Evolutionary conservation across 2,113 vertebrate genomes (phyloP).

Genomic region (Calidris pygmaea): DNA sequence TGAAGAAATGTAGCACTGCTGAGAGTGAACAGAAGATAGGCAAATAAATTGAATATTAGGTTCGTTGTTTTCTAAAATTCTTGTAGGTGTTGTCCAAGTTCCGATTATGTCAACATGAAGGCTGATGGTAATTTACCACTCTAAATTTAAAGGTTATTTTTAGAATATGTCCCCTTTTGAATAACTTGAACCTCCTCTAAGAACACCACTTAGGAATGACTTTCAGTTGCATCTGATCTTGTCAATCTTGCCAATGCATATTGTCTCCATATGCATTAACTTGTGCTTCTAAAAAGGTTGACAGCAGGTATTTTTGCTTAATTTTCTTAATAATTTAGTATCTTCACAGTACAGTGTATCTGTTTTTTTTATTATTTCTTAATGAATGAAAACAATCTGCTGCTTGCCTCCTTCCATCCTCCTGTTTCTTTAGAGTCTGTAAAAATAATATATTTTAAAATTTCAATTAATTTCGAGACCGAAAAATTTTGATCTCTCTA

Average conservation of each 20-base stretch:
- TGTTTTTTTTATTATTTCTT: neutral
- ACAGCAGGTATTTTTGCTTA: neutral
- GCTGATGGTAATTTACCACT: neutral
- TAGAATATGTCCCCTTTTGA: neutral
- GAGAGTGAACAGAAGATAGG: neutral
- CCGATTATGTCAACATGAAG: neutral
- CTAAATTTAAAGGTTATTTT: neutral
- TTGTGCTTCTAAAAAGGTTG: neutral
- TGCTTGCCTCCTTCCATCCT: neutral
- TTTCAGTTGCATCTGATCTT: neutral
- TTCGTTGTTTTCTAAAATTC: neutral
- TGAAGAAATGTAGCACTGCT: neutral
- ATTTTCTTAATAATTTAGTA: neutral
- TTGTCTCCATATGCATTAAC: neutral
- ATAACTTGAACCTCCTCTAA: neutral
- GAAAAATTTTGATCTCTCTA: neutral
- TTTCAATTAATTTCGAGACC: neutral
- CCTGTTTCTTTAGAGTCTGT: neutral
- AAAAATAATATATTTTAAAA: neutral
- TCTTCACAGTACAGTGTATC: neutral
- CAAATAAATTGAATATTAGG: neutral
- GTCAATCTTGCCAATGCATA: neutral
- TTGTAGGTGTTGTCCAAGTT: neutral
- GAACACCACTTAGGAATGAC: neutral
- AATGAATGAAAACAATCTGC: neutral